Conservation (phyloP, 2,888 invertebrate genomes). For the Adelognathus sp. region DNA sequence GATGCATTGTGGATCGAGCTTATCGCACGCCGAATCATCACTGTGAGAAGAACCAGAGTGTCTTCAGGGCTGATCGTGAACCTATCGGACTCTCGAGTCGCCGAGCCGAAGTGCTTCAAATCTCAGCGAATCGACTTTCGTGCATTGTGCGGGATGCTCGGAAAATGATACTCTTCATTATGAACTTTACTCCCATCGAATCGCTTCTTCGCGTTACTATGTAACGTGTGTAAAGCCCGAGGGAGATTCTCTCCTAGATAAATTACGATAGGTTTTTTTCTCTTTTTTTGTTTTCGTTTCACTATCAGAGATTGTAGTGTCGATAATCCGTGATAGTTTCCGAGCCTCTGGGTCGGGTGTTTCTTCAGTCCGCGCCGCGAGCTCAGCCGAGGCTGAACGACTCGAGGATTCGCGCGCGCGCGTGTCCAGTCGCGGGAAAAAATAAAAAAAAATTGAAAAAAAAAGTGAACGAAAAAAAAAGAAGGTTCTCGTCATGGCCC, state of each 20-base stretch:
- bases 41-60: neutral
- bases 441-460: neutral
- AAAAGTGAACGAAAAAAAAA: constrained; percentile 17
- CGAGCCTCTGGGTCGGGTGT: neutral
- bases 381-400: neutral
- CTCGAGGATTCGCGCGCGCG: no score
- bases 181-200: neutral
- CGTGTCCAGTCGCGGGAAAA: neutral
- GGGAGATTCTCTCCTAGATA: constrained; percentile 15
- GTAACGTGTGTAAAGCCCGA: constrained; percentile 2
- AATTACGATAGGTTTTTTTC: neutral
- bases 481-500: constrained; percentile 63
- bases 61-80: neutral
- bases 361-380: neutral
- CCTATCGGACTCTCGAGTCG: neutral
- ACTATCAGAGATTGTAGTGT: neutral
- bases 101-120: neutral
- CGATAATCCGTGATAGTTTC: neutral
- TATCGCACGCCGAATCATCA: neutral
- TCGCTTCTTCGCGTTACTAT: neutral
- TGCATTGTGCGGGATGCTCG: neutral
- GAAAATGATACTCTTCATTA: neutral
- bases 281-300: neutral
- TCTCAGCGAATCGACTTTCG: neutral
- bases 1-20: no score